phyloP scores from a whole-genome alignment of 1,140 invertebrate genomes.

The Melitaea cinxia region DNA sequence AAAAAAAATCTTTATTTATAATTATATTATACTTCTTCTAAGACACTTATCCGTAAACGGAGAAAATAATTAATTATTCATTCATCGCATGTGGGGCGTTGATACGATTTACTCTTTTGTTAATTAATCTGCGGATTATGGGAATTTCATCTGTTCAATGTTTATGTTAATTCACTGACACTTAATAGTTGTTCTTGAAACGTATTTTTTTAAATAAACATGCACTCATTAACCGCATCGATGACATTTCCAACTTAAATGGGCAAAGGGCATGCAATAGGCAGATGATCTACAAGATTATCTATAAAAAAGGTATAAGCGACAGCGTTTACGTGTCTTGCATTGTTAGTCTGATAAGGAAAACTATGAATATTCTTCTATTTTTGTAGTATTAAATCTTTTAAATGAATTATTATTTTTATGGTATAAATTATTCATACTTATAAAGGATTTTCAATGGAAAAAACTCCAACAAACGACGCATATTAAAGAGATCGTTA shows the following conservation, averaged over 20 bases:
- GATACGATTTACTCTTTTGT: neutral
- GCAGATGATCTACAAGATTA: slow-evolving; percentile 36
- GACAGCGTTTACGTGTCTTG: neutral
- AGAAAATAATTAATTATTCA: slow-evolving; percentile 20
- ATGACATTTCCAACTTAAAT: slow-evolving; percentile 58
- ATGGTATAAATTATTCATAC: no score
- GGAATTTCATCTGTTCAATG: neutral
- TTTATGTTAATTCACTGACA: slow-evolving; percentile 8
- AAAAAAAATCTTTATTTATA: slow-evolving; percentile 2
- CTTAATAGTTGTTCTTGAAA: slow-evolving; percentile 14
- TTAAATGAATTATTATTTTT: neutral
- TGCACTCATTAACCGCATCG: slow-evolving; percentile 49
- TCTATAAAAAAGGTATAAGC: slow-evolving; percentile 23
- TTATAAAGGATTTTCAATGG: no score
- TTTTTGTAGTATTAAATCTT: neutral
- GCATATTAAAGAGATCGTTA: no score
- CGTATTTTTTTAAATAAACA: slow-evolving; percentile 29
- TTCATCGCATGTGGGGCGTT: slow-evolving; percentile 5
- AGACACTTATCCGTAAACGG: slow-evolving; percentile 3
- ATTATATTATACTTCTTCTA: neutral
- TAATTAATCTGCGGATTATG: slow-evolving; percentile 21
- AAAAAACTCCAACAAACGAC: no score
- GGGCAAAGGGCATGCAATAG: slow-evolving; percentile 58
- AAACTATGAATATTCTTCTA: no score
- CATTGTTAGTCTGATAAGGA: no score